Evolutionary conservation across 2,888 invertebrate species (phyloP).

Genomic region (Diabrotica balteata): DNA sequence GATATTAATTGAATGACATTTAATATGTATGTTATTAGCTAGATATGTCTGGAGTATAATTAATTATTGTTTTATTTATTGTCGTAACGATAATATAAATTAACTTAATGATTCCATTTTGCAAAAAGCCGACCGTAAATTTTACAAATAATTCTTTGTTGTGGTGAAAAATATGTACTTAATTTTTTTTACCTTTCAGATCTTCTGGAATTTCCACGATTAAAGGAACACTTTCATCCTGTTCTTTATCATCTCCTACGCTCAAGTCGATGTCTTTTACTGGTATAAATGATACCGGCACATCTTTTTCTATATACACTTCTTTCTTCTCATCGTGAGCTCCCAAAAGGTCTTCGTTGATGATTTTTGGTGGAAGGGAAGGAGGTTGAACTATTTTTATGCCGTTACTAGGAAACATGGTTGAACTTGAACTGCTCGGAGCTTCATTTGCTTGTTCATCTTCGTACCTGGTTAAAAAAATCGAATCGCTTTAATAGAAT

Average conservation of each 20-base stretch:
- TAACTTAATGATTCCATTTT: background rate
- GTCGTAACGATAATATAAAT: background rate
- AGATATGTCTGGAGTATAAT: too few relatives aligned
- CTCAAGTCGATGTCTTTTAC: slow-evolving; percentile 23
- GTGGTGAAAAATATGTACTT: too few relatives aligned
- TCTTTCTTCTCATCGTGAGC: slow-evolving; percentile 38
- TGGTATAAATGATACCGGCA: slow-evolving; percentile 20
- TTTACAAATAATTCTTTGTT: too few relatives aligned
- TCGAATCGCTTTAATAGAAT: too few relatives aligned
- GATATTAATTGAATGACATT: too few relatives aligned
- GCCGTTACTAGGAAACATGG: slow-evolving; percentile 36
- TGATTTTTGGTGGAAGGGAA: slow-evolving; percentile 32
- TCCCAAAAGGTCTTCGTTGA: slow-evolving; percentile 42
- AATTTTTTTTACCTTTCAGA: slow-evolving; percentile 38
- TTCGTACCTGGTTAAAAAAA: slow-evolving; percentile 30
- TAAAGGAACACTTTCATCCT: slow-evolving; percentile 12
- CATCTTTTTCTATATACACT: slow-evolving; percentile 25
- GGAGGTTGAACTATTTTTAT: slow-evolving; percentile 45
- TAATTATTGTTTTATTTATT: background rate
- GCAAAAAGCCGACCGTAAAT: too few relatives aligned
- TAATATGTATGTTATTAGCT: too few relatives aligned
- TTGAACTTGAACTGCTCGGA: slow-evolving; percentile 9
- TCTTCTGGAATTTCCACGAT: slow-evolving; percentile 45
- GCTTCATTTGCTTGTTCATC: slow-evolving; percentile 40
- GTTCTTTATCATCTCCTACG: background rate